Percentiles rank a stretch among this genome's conserved stretches.
These are phyloP conservation scores for Morus bassanus DNA, from an alignment of 2,797 vertebrate genomes.

Conservation along the genomic window DNA sequence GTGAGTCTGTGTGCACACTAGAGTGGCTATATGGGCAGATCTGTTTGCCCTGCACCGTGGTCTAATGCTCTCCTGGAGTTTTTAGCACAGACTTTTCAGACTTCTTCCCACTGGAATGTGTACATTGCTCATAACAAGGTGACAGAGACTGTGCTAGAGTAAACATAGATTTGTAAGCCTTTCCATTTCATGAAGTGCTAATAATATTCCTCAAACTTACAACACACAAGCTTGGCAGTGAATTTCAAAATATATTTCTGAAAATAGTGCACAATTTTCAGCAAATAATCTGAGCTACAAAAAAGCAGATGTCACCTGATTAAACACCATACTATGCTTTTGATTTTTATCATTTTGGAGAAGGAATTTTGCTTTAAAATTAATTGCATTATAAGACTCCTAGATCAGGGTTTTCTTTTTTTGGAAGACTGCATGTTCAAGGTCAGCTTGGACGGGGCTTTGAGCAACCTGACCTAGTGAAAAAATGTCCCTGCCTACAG, in stretches of 20 bases:
- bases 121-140: background rate
- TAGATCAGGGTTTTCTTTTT: background rate
- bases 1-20: accelerated
- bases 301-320: background rate
- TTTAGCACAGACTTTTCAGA: background rate
- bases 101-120: background rate
- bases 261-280: background rate
- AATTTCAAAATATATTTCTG: background rate
- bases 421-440: background rate
- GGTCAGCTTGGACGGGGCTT: background rate
- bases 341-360: background rate
- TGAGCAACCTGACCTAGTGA: background rate
- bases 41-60: background rate
- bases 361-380: background rate
- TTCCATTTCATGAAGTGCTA: background rate
- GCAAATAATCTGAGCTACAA: background rate
- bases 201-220: background rate
- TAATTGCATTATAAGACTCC: background rate
- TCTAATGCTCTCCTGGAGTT: background rate
- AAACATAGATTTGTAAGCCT: background rate
- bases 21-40: background rate
- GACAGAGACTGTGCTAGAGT: background rate
- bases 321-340: background rate
- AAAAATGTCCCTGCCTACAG: background rate
- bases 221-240: background rate